Evolutionary conservation across 2,797 vertebrate species (phyloP), one percentile per base, ranked within the genome.

Genomic region (Hephaestus fuliginosus): DNA sequence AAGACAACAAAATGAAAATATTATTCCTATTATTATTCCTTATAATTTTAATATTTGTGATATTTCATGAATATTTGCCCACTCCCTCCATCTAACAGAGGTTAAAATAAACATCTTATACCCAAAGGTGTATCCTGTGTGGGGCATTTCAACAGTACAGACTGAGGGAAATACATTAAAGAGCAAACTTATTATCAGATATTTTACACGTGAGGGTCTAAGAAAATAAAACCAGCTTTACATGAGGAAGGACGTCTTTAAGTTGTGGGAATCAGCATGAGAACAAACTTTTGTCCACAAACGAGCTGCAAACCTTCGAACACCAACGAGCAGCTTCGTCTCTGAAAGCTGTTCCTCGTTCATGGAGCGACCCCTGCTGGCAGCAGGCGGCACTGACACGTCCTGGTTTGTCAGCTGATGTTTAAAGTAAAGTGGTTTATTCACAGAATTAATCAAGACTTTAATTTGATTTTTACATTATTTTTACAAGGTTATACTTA

Each of bases 341-440:
- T 15, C 28, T 30, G 0, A 43, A 60, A 30, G 12, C 14, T 8
- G 17, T 79, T 72, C 56, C 14, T 56, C 65, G 9, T 53, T 78
- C 51, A 62, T 6, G 56, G 1, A n/a, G 79, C 49, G 79, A n/a
- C 76, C 74, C 78, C 91, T 85, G 64, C 61, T 83, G 91, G 81
- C 53, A 1, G 20, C 4, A n/a, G 2, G 5, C 3, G 0, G 15
- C 36, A 65, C 1, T 0, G 4, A 39, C 65, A 69, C 14, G 0
- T 18, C 12, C 36, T 22, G 25, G 17, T 48, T 2, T 20, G n/a
- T n/a, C 48, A 30, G 15, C 17, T 6, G 33, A 36, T 36, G 33
- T 7, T 36, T 36, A 7, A 36, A 36, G 4, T 7, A 36, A 2
- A 41, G 3, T 15, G 5, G 0, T 30, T 39, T 39, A 18, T 18